Conservation (phyloP, 2,113 vertebrate genomes). For the Gobius niger region DNA sequence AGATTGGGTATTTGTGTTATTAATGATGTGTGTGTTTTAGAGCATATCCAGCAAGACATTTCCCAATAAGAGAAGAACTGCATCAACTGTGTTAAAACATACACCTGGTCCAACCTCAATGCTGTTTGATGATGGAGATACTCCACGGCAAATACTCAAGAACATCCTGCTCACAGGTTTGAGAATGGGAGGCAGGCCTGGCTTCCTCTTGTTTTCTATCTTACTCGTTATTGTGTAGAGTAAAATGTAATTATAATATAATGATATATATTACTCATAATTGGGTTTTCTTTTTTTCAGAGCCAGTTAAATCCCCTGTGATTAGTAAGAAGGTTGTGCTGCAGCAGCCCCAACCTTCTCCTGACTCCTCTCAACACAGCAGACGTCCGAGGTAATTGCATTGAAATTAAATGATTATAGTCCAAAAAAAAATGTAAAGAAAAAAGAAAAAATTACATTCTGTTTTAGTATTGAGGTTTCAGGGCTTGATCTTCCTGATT, state of each 20-base stretch:
- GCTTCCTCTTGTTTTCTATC: no score
- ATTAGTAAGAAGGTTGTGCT: conserved; percentile 39
- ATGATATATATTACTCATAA: no score
- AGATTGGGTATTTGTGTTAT: neutral
- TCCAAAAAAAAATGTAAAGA: no score
- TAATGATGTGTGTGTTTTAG: conserved; percentile 37
- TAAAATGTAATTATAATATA: no score
- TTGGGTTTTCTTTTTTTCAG: conserved; percentile 46
- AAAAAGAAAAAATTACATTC: conserved; percentile 3
- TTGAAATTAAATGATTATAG: no score
- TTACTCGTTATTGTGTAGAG: no score
- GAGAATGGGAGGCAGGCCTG: neutral
- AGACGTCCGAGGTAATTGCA: conserved; percentile 53
- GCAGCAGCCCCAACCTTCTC: conserved; percentile 8
- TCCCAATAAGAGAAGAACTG: conserved; percentile 17
- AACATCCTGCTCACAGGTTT: conserved; percentile 74
- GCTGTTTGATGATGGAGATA: conserved; percentile 58
- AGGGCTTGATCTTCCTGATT: conserved; percentile 67
- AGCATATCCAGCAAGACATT: conserved; percentile 52
- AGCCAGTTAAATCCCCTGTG: conserved; percentile 64
- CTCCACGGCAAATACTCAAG: conserved; percentile 72
- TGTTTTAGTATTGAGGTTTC: conserved; percentile 64
- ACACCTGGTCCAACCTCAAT: conserved; percentile 7
- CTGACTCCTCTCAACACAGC: conserved; percentile 25
- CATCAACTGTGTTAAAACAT: conserved; percentile 8